A percentile compares a stretch with the other conserved stretches of the same genome.
Conservation (phyloP, 2,113 vertebrate genomes). For the Seriola rivoliana region DNA sequence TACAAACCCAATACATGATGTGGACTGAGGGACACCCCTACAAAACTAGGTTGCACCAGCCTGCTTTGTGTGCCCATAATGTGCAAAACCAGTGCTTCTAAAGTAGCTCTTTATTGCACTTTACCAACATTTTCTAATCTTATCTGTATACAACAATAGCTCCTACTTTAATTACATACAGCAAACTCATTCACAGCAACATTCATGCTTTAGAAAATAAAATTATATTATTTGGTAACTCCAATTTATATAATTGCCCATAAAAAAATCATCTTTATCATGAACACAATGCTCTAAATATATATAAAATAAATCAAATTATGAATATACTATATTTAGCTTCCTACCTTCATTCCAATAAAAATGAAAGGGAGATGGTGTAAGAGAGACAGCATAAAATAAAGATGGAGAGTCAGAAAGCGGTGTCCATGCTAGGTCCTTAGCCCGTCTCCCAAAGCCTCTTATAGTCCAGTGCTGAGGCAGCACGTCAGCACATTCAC, state of each 20-base stretch:
- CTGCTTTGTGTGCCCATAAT: neutral
- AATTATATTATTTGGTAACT: neutral
- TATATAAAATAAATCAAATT: neutral
- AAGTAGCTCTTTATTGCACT: neutral
- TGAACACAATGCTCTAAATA: neutral
- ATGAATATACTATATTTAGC: neutral
- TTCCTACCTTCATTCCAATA: conserved; percentile 53
- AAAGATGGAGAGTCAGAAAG: conserved; percentile 25
- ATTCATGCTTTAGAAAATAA: neutral
- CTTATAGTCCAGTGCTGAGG: conserved; percentile 64
- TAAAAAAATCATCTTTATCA: neutral
- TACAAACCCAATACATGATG: neutral
- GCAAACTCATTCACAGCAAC: neutral
- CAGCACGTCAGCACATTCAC: conserved; percentile 42
- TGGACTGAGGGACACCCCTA: neutral
- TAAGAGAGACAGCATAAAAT: neutral
- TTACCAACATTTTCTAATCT: neutral
- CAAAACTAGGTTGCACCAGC: neutral
- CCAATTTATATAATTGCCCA: neutral
- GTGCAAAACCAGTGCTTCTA: neutral
- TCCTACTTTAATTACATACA: neutral
- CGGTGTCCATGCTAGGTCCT: conserved; percentile 13
- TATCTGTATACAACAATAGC: neutral
- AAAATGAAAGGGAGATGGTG: no score
- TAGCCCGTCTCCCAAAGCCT: conserved; percentile 57